Evolutionary conservation across 2,797 vertebrate genomes (phyloP).

Genomic region (Tapera naevia): DNA sequence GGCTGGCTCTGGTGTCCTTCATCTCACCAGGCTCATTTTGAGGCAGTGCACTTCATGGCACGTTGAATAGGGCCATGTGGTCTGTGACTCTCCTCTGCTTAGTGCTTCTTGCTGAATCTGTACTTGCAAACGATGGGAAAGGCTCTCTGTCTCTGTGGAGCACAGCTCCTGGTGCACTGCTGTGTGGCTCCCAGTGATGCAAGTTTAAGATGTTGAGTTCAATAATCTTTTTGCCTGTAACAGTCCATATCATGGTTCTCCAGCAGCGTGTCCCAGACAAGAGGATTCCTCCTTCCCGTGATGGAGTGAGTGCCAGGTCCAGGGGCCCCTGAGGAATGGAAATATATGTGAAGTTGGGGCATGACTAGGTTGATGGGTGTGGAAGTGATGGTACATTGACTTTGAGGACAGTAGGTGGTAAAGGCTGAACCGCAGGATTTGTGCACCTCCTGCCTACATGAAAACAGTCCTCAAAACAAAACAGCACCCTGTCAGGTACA

Average conservation of each 20-base stretch:
- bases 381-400: not conserved
- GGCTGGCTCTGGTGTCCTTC: not conserved
- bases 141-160: not conserved
- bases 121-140: not conserved
- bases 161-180: not conserved
- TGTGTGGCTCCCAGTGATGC: not conserved
- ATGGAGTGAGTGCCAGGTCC: no score
- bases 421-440: not conserved
- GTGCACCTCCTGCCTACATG: not conserved
- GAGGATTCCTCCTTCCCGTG: not conserved
- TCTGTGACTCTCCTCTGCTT: not conserved
- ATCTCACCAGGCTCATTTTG: not conserved
- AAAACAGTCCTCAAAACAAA: not conserved
- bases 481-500: not conserved
- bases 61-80: not conserved
- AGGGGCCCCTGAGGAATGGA: not conserved
- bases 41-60: not conserved
- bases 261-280: not conserved
- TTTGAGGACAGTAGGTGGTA: not conserved
- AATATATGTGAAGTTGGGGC: rapidly evolving
- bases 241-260: not conserved
- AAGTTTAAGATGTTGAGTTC: not conserved
- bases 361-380: not conserved
- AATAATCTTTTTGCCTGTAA: not conserved
- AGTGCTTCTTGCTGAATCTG: not conserved